A percentile compares a stretch with the other conserved stretches of the same genome.
phyloP scores from a whole-genome alignment of 2,888 invertebrate genomes.

The Trachelus stipa region DNA sequence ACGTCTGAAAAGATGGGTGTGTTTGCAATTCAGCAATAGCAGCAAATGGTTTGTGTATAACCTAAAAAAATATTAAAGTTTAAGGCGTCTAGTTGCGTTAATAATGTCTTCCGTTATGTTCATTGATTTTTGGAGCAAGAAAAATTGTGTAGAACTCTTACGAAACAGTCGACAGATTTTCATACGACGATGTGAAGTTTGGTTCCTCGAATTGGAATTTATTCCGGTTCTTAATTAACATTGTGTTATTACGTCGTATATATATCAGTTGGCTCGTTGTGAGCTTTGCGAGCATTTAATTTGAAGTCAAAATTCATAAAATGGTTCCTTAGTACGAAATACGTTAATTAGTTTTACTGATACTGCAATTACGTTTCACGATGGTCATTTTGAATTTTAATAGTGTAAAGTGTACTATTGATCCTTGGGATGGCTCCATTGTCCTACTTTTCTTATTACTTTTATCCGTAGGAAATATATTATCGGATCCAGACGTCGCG shows the following conservation, averaged over 20 bases:
- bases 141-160: not conserved
- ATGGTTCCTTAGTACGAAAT: not conserved
- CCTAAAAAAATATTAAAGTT: not conserved
- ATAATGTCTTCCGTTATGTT: not conserved
- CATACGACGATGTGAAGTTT: not conserved
- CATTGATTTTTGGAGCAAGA: not conserved
- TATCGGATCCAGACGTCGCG: constrained; percentile 36
- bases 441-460: constrained; percentile 41
- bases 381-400: not conserved
- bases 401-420: constrained; percentile 29
- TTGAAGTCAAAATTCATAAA: not conserved
- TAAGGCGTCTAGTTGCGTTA: not conserved
- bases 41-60: not conserved
- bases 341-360: not conserved
- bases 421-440: constrained; percentile 40
- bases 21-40: not conserved
- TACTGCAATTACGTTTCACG: not conserved
- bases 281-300: not conserved
- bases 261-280: not conserved
- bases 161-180: not conserved
- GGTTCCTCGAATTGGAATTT: not conserved
- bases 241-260: not conserved
- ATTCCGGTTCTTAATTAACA: not conserved
- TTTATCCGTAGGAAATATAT: constrained; percentile 4
- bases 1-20: not conserved